Conservation (phyloP, 2,888 invertebrate species). For the Prosapia bicincta region DNA sequence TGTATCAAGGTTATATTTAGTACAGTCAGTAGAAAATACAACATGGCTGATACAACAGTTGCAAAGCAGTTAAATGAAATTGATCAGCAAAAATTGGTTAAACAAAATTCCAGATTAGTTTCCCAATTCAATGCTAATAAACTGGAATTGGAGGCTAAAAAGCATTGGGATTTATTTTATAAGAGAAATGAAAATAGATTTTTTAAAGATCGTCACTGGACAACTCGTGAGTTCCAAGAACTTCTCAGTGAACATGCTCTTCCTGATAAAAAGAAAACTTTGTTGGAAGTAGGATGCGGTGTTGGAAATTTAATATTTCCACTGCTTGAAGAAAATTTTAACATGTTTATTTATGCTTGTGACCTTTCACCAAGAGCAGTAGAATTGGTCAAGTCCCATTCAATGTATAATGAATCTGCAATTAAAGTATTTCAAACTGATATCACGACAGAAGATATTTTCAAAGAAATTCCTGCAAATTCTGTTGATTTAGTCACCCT, state of each 20-base stretch:
- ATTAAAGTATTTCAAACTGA: slow-evolving; percentile 83
- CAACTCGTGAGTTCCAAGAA: slow-evolving; percentile 88
- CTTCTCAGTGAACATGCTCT: slow-evolving; percentile 56
- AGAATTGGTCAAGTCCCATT: slow-evolving; percentile 70
- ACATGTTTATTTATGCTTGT: slow-evolving; percentile 78
- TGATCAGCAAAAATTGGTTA: slow-evolving; percentile 59
- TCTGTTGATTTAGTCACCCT: slow-evolving; percentile 79
- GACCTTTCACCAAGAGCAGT: slow-evolving; percentile 92
- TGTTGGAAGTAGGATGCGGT: slow-evolving; percentile 90
- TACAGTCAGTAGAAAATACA: no score
- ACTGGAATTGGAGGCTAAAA: slow-evolving; percentile 77
- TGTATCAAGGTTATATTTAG: no score
- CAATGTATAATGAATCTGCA: slow-evolving; percentile 59
- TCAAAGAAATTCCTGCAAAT: slow-evolving; percentile 48
- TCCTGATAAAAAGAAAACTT: slow-evolving; percentile 48
- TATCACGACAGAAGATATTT: slow-evolving; percentile 53
- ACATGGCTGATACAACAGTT: slow-evolving; percentile 7
- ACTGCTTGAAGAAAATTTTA: slow-evolving; percentile 71
- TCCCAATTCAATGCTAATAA: slow-evolving; percentile 70
- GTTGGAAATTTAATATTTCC: slow-evolving; percentile 97
- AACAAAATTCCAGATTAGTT: slow-evolving; percentile 67
- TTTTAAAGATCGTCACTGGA: slow-evolving; percentile 97
- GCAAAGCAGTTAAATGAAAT: slow-evolving; percentile 54
- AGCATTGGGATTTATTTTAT: slow-evolving; percentile 96
- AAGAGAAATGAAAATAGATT: slow-evolving; percentile 91